phyloP scores from a whole-genome alignment of 2,113 vertebrate genomes.

The Ptilorrhoa leucosticta region DNA sequence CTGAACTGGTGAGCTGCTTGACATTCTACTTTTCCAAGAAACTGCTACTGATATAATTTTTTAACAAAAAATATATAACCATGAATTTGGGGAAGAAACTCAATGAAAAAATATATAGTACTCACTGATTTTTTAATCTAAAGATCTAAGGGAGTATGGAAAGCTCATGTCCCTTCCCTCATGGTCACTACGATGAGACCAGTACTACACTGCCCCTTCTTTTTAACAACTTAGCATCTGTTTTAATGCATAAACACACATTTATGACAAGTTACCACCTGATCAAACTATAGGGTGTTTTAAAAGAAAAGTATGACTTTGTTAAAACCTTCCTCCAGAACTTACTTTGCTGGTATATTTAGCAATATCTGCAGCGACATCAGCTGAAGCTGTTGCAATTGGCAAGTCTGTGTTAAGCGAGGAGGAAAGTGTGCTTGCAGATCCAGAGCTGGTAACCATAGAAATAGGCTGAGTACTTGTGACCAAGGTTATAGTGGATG shows the following conservation, averaged over 20 bases:
- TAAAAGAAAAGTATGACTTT: background rate
- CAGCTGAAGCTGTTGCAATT: slow-evolving; percentile 91
- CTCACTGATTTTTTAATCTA: background rate
- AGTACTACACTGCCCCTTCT: background rate
- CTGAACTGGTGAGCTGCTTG: background rate
- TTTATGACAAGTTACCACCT: background rate
- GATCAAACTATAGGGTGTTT: background rate
- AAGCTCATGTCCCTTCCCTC: background rate
- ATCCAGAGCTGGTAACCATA: slow-evolving; percentile 79
- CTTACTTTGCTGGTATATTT: slow-evolving; percentile 97
- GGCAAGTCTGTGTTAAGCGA: slow-evolving; percentile 83
- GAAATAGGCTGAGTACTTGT: slow-evolving; percentile 86
- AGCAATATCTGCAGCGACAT: slow-evolving; percentile 94
- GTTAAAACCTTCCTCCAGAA: background rate
- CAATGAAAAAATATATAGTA: background rate
- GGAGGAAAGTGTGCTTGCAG: slow-evolving; percentile 76
- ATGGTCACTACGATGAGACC: background rate
- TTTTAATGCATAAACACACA: background rate
- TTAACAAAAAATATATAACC: background rate
- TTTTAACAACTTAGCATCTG: background rate
- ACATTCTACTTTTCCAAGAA: background rate
- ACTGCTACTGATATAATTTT: background rate
- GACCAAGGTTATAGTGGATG: slow-evolving; percentile 89
- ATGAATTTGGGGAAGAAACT: background rate
- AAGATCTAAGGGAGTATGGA: background rate